Evolutionary conservation across 1,140 invertebrate genomes (phyloP), one percentile per base, ranked within the genome.

Genomic region (Carposina sasakii): DNA sequence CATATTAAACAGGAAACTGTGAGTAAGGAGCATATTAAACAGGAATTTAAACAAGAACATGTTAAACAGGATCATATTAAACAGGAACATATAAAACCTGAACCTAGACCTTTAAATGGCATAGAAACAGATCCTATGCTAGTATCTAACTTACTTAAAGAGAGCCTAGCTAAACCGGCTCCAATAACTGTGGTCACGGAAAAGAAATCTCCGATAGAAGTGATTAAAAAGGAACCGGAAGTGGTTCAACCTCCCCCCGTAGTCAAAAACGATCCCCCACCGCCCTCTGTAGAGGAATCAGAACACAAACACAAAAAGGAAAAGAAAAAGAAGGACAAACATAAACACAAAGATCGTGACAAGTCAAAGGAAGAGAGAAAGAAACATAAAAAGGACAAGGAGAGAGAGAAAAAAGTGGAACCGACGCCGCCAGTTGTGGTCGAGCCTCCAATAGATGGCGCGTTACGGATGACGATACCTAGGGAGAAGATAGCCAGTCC

Each of bases 281-380:
- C 36, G 19, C 26, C 44, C 10, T 46, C 60, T 2, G 54, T 57
- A 19, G 48, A 54, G 9, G 70, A 72, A 10, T 60, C 60, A 1
- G 76, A 77, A 30, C 75, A 76, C 54, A 83, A 73, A 65, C 77
- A 76, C 33, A 81, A 83, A 39, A 83, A 86, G 21, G 81, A 85
- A 45, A 85, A 86, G 52, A 85, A 86, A 62, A 86, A 86, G 60
- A 86, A 86, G 39, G 81, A 85, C 22, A 86, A 86, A 69, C 81
- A 86, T 60, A 86, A 86, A 72, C 82, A 86, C 57, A 85, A 85
- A 58, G 81, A 85, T 54, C 67, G 77, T 24, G 81, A 86, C 62
- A 85, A 84, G 58, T 67, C 64, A 0, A 81, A 82, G 41, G 82
- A 85, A 26, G 81, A 86, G 46, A 54, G 73, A 2, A 81, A 83